These are phyloP conservation scores for Pogoniulus pusillus DNA, from an alignment of 2,797 vertebrate species.

Conservation along the genomic window DNA sequence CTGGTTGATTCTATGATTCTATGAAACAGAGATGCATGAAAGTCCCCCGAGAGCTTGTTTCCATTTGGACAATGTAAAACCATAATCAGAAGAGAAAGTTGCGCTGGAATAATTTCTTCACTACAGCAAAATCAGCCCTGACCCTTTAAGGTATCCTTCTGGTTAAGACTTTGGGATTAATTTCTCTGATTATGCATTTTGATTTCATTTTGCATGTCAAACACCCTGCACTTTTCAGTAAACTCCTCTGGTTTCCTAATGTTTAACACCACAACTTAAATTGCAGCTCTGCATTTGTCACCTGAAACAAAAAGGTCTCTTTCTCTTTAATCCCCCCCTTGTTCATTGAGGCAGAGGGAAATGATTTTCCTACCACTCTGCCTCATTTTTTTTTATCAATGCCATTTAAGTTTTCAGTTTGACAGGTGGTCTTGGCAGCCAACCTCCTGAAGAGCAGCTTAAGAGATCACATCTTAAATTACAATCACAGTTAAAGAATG, in stretches of 20 bases:
- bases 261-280: neutral
- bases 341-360: neutral
- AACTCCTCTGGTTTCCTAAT: neutral
- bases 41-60: neutral
- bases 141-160: neutral
- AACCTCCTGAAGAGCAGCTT: neutral
- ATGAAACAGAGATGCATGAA: neutral
- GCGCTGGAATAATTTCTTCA: conserved; percentile 1
- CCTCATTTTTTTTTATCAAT: neutral
- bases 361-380: neutral
- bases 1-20: too few species aligned
- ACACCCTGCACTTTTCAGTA: neutral
- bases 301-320: neutral
- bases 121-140: neutral
- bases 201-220: neutral
- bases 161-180: neutral
- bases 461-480: neutral
- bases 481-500: neutral
- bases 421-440: neutral
- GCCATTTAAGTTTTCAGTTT: neutral
- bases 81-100: neutral
- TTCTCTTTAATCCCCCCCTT: neutral
- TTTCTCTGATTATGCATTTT: neutral
- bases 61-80: neutral
- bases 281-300: neutral